Evolutionary conservation across 1,140 invertebrate genomes (phyloP), one percentile per base, ranked within the genome.

Genomic region (Drosophila orosa): DNA sequence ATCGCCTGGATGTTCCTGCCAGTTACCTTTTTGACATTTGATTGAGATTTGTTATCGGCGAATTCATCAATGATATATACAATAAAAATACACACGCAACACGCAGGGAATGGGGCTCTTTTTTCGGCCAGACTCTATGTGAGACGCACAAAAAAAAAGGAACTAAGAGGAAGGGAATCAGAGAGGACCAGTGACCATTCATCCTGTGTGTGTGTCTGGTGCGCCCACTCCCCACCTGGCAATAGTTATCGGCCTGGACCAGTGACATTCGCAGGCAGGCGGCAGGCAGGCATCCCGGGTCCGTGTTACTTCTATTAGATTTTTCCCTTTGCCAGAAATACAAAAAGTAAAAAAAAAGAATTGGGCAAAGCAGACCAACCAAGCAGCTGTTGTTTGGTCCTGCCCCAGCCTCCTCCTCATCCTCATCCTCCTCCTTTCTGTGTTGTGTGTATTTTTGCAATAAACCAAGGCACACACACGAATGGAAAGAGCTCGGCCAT

Each of bases 21-120:
- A 89, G 90, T 91, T 91, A 91, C 90, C 90, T 91, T 91, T 91
- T 90, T 91, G 90, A 91, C 90, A 91, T 91, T 91, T 91, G 90
- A 91, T 91, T 91, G 90, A 91, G 90, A 91, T 91, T 91, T 91
- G 90, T 90, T 91, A 91, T 91, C 90, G 90, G 90, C 86, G 78
- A 77, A 90, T 89, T 91, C 90, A 91, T 91, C 90, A 91, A 91
- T 91, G 90, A 91, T 90, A 91, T 87, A 91, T 90, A 90, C 86
- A 89, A 90, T 84, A 85, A 85, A 90, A 85, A 89, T 75, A 85
- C 78, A 89, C 62, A 67, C 50, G 40, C 35, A 40, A 17, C 33
- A 17, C 33, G 13, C 45, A 25, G n/a, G 12, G 12, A 35, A 27
- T 12, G 48, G 29, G 56, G 9, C 15, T n/a, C 15, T n/a, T 65